Evolutionary conservation across 1,140 invertebrate genomes (phyloP).

Genomic region (Apocrypta bakeri): DNA sequence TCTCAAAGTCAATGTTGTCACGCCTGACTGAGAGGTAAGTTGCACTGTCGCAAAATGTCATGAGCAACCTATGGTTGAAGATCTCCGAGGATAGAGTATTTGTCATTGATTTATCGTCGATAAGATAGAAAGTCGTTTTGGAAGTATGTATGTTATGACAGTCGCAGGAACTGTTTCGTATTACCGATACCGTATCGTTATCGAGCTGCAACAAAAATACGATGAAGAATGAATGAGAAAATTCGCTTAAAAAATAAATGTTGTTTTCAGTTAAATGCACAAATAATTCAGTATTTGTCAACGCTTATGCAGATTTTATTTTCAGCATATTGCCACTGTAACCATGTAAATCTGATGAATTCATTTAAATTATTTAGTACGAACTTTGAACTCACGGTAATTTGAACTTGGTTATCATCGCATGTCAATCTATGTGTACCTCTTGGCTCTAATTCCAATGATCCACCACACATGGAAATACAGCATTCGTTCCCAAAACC

Average conservation of each 20-base stretch:
- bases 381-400: too few species aligned
- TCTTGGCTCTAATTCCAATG: neutral
- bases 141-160: neutral
- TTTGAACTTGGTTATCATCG: neutral
- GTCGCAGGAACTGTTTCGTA: neutral
- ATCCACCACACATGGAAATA: conserved; percentile 58
- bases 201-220: neutral
- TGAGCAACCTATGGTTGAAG: neutral
- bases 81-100: neutral
- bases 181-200: neutral
- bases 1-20: neutral
- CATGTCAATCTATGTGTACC: conserved; percentile 2
- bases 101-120: neutral
- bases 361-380: too few species aligned
- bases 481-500: conserved; percentile 55
- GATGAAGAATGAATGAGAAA: neutral
- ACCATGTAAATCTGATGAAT: too few species aligned
- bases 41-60: conserved; percentile 10
- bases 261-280: too few species aligned
- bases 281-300: too few species aligned
- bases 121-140: conserved; percentile 8
- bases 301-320: too few species aligned
- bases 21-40: neutral
- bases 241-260: too few species aligned
- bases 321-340: too few species aligned